Percentiles rank a stretch among this genome's conserved stretches.
These are phyloP conservation scores for Drosophila borborema DNA, from an alignment of 2,888 invertebrate genomes.

Conservation along the genomic window DNA sequence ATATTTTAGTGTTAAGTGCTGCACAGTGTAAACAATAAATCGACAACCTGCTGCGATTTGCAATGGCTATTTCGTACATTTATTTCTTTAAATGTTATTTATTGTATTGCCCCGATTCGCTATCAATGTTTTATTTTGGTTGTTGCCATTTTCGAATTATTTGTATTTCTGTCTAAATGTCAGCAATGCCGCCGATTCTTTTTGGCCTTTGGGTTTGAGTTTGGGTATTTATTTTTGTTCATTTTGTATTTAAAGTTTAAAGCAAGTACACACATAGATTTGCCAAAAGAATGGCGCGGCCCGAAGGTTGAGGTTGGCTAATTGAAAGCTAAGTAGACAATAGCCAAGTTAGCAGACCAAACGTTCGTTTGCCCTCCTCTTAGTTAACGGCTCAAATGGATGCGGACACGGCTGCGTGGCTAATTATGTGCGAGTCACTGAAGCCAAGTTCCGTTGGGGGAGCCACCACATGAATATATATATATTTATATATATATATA, in stretches of 20 bases:
- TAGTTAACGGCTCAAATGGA: constrained; percentile 23
- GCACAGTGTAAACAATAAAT: constrained; percentile 29
- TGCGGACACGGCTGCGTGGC: constrained; percentile 51
- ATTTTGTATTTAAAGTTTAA: constrained; percentile 27
- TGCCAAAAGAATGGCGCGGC: constrained; percentile 33
- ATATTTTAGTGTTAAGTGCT: constrained; percentile 25
- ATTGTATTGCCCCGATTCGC: constrained; percentile 39
- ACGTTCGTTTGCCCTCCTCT: not conserved
- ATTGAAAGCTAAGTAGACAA: constrained; percentile 52
- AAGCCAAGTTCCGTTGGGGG: constrained; percentile 63
- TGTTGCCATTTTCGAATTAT: constrained; percentile 35
- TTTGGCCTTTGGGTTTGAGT: constrained; percentile 53
- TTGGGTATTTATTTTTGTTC: not conserved
- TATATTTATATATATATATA: constrained; percentile 12
- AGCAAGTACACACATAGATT: constrained; percentile 18
- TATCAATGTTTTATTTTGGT: constrained; percentile 33
- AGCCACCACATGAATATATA: constrained; percentile 14
- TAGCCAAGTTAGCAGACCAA: constrained; percentile 21
- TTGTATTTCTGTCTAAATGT: constrained; percentile 47
- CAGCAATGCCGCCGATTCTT: constrained; percentile 59
- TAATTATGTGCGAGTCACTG: constrained; percentile 62
- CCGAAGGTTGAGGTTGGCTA: constrained; percentile 55
- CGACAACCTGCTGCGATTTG: constrained; percentile 56
- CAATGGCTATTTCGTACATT: constrained; percentile 43
- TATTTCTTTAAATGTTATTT: constrained; percentile 62